Base-by-base conservation (phyloP, 2,113 vertebrate genomes). In the Actinemys pallida region DNA sequence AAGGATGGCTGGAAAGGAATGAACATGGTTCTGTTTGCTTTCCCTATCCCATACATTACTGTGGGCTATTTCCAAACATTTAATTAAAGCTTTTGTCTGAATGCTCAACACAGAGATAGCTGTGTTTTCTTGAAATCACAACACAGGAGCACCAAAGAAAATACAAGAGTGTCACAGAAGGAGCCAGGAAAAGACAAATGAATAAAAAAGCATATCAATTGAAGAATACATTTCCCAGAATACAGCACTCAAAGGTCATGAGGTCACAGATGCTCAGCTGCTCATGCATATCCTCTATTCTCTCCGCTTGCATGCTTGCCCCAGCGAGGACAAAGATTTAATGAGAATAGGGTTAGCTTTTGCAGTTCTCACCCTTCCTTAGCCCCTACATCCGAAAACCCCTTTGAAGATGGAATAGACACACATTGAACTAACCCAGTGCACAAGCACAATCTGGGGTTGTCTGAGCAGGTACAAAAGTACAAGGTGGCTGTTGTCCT, bases 361-460 rank as follows among this genome's bases (percentile, higher is more conserved):
- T 94, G 95, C 90, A 89, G 91, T 97, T 98, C 96, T 96, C 96
- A 97, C 95, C 95, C 95, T 96, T 96, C 95, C 93, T 97, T 93
- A 89, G 90, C 93, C 93, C 84, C 94, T 89, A 39, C 91, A 85
- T 95, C 95, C 96, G 87, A 97, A 98, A 97, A 93, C 92, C 84
- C 95, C 96, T 97, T 98, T 97, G 95, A 98, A 97, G 97, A 83
- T 22, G 87, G 80, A 94, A 93, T 81, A 88, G 96, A 83, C 90
- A 89, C 76, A 96, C 89, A 97, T 93, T 88, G 90, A 98, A 96
- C 76, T 96, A 89, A 95, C 65, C 92, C 95, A 97, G 53, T 95
- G 95, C 92, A 96, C 96, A 97, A 85, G 95, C 9, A 97, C 94
- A 96, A 95, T 97, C 87, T 80, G 90, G n/a, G 76, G 78, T 82